These are phyloP conservation scores for Megaleporinus macrocephalus DNA, from an alignment of 2,113 vertebrate genomes.

Conservation along the genomic window DNA sequence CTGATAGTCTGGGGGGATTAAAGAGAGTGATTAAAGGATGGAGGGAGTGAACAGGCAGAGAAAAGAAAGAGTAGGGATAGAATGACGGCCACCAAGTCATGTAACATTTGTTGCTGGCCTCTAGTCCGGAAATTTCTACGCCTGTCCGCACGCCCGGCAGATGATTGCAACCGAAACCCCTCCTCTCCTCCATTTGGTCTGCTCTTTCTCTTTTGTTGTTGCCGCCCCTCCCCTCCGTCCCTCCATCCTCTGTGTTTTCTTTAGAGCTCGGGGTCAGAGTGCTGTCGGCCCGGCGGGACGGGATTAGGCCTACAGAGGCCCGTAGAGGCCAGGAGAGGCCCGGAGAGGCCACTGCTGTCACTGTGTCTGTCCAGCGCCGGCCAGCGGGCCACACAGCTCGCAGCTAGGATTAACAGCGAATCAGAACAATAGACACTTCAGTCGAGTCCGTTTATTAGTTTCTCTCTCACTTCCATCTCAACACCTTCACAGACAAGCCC, in stretches of 20 bases:
- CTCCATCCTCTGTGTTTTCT: slow-evolving; percentile 51
- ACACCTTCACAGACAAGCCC: too few relatives aligned
- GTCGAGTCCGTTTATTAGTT: background rate
- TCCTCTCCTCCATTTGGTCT: slow-evolving; percentile 34
- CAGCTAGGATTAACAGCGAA: slow-evolving; percentile 39
- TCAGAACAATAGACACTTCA: background rate
- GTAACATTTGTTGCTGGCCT: slow-evolving; percentile 68
- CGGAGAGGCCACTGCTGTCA: slow-evolving; percentile 9
- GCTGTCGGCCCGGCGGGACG: background rate
- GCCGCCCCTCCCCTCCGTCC: slow-evolving; percentile 51
- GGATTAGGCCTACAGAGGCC: slow-evolving; percentile 46
- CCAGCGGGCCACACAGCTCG: slow-evolving; percentile 53
- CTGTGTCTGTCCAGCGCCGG: slow-evolving; percentile 12
- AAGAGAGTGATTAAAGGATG: slow-evolving; percentile 18
- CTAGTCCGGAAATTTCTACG: slow-evolving; percentile 54
- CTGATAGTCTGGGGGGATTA: slow-evolving; percentile 20
- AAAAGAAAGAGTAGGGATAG: slow-evolving; percentile 62
- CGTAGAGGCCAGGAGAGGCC: background rate
- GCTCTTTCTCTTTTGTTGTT: background rate
- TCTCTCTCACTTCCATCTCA: background rate
- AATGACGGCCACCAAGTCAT: slow-evolving; percentile 50
- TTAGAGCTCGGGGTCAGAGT: slow-evolving; percentile 48
- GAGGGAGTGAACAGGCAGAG: slow-evolving; percentile 1
- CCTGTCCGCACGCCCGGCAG: slow-evolving; percentile 42
- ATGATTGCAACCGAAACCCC: slow-evolving; percentile 72